Base-by-base conservation (phyloP, 2,888 invertebrate species). In the Calameuta idolon region DNA sequence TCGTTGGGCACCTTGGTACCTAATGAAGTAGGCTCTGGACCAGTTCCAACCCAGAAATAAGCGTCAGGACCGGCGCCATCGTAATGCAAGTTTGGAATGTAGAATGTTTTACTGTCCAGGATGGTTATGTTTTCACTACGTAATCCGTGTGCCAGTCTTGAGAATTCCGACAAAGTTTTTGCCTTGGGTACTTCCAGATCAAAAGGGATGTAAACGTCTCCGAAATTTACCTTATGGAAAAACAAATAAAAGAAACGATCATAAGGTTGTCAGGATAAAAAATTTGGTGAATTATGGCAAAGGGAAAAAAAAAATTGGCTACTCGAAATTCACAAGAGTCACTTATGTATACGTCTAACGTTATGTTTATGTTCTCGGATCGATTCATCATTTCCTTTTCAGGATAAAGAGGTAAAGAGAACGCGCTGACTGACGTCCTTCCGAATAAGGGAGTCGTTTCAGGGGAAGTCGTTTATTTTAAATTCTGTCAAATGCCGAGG, bases 21-120 rank as follows among this genome's bases (percentile, higher is more conserved):
- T 91, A 95, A 95, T 31, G 95, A 93, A 86, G 94, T 95, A 0
- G 97, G 97, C 84, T 96, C 96, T 0, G 95, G 93, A 5, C 97
- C 98, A 86, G 95, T 97, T 30, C 98, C 98, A n/a, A 97, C 97
- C 96, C 97, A 97, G 92, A 98, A 98, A 92, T 97, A 98, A 0
- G 98, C 97, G 89, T 98, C 98, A 0, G 97, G 97, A 0, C 97
- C 98, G 1, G 95, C 96, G 40, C 98, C 98, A 87, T 98, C 98
- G 89, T 98, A 98, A 88, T 97, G 97, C 85, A 98, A 92, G 92
- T 98, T 97, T 11, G 98, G 97, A 83, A 98, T 97, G 92, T 96
- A 96, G 92, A 98, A 96, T 0, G 98, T 98, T 92, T 97, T 97
- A 69, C 97, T 97, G 91, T 98, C 98, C 78, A 98, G 92, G 23